Evolutionary conservation across 1,140 invertebrate genomes (phyloP), one percentile per base, ranked within the genome.

Genomic region (Dysdera silvatica): DNA sequence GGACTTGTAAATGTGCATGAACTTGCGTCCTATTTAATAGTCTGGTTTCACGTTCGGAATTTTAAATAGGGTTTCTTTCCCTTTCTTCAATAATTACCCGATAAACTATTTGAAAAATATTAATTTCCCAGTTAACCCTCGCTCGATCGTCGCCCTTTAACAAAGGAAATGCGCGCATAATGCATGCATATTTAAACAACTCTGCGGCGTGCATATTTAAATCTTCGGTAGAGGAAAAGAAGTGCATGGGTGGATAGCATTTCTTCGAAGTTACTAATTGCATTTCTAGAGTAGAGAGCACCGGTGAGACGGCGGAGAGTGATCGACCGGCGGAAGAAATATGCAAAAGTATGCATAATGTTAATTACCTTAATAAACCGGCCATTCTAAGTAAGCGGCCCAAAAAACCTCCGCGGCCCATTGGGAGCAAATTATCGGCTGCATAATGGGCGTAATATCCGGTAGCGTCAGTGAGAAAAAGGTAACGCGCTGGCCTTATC

Each of bases 341-440:
- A 63, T 63, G 61, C 56, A 63, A 63, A 55, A 49, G 51, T 53
- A 53, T 32, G 43, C 55, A 63, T 63, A 63, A 63, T 63, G 61
- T 53, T 63, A 63, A 63, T 63, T 63, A 63, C 43, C 61, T 56
- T 63, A 63, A 63, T 63, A 63, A 63, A 56, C 40, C 60, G 51
- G 60, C 49, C 53, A 41, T 29, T 56, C 55, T 55, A 55, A 63
- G 55, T 61, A 54, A 59, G 56, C 48, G 26, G 4, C 23, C 37
- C 26, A 63, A 63, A 61, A 63, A 63, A 56, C n/a, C 49, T 40
- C 35, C 43, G 58, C 58, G 40, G 58, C 48, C 37, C 58, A 61
- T 52, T 52, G 59, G 12, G 33, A 53, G 52, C 32, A 56, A 63
- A 63, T 63, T 63, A 63, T 63, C 52, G 33, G 49, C 29, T 53